Conservation (phyloP, 2,888 invertebrate species). For the Pocota personata region DNA sequence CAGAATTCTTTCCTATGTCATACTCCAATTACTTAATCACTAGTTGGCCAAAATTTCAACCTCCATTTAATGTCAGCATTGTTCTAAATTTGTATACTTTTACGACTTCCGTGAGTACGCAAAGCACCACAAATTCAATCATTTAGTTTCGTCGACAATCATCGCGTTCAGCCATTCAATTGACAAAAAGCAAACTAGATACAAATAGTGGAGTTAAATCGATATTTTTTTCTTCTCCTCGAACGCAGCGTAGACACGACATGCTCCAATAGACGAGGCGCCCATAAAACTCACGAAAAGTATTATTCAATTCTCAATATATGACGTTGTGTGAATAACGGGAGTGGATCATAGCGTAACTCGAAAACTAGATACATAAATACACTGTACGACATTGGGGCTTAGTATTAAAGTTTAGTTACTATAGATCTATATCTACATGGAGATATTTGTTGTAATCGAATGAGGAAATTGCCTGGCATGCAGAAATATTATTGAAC, state of each 20-base stretch:
- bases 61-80: constrained; percentile 13
- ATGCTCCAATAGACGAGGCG: constrained; percentile 50
- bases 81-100: constrained; percentile 44
- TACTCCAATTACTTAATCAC: constrained; percentile 31
- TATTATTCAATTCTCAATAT: constrained; percentile 42
- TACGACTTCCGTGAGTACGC: constrained; percentile 46
- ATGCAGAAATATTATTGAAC: constrained; percentile 3
- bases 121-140: constrained; percentile 26
- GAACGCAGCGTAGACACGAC: constrained; percentile 10
- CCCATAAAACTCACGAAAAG: constrained; percentile 52
- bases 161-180: constrained; percentile 22
- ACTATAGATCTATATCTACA: not conserved
- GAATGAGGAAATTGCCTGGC: constrained; percentile 12
- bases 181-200: constrained; percentile 38
- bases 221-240: not conserved
- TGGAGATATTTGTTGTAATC: constrained; percentile 17
- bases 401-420: too few species aligned
- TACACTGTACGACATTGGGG: not conserved
- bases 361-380: not conserved
- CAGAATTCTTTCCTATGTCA: too few species aligned
- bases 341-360: constrained; percentile 19
- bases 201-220: constrained; percentile 23
- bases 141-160: constrained; percentile 38
- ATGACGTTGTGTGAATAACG: not conserved
- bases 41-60: constrained; percentile 6